Base-by-base conservation (phyloP, 2,797 vertebrate genomes). In the Psittacula derbiana region DNA sequence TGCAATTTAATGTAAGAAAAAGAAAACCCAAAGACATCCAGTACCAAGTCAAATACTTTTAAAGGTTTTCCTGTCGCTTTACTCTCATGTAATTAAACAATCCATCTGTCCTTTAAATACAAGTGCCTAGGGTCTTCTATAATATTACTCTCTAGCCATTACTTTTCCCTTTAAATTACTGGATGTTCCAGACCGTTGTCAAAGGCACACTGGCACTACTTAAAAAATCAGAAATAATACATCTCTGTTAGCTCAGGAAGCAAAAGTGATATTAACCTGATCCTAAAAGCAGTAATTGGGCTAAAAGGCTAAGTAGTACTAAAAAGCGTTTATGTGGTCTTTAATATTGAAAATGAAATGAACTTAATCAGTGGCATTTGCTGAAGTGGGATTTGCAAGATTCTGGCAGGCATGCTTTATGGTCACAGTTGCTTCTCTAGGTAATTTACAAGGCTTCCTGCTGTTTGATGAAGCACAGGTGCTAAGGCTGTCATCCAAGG, bases 381-480 rank as follows among this genome's bases (percentile, higher is more conserved):
- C 83, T 95, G 87, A 80, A 67, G 73, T 36, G 28, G 79, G 81
- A 91, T 95, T 91, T 96, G 92, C 81, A 79, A 64, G 88, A 86
- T 95, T 93, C 76, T 95, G 67, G 6, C 30, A 86, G 81, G 73
- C 79, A 24, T 47, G 79, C 73, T 46, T 36, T 71, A n/a, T 69
- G 82, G 78, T 87, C 94, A 97, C 92, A 72, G 92, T 97, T 97
- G 97, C 96, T 96, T 95, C 95, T 97, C 67, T 58, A 46, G 89
- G 86, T 97, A 92, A 97, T 97, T 97, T 97, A 97, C 91, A 94
- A 96, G 94, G 94, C 85, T 97, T 92, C 93, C 95, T 85, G 96
- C 92, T 93, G 96, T 90, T 94, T 97, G 96, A 97, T 96, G 95
- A 97, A 97, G 95, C 94, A 92, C 96, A 97, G 95, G 94, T 97